Base-by-base conservation (phyloP, 2,888 invertebrate species). In the Lobophora halterata region DNA sequence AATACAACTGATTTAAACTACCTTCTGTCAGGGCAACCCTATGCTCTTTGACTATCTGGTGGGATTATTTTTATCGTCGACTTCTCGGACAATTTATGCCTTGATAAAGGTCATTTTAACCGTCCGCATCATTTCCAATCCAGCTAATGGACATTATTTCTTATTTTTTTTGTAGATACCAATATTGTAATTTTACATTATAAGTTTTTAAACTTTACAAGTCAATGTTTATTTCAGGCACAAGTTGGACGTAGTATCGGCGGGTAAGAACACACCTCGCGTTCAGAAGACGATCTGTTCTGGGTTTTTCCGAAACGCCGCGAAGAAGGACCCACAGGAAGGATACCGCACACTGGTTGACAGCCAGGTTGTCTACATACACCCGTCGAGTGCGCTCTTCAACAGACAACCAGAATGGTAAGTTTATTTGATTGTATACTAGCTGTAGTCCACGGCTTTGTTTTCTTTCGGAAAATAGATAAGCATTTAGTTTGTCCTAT, bases 301-400 rank as follows among this genome's bases (percentile, higher is more conserved):
- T 0, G 99, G 99, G 1, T 99, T 98, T 89, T 99, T 99, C 88
- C 89, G 99, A 35, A 99, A 99, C 81, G 98, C 99, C 0, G 98
- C 98, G 0, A 99, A 99, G 81, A 98, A 99, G 71, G 99, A 99
- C 88, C 99, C 99, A 0, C 99, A 99, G 73, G 99, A 99, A 82
- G 95, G 95, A 0, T 99, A 99, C 81, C 90, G 99, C 33, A 99
- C 99, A 0, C 88, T 99, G 3, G 98, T 98, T 0, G 99, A 99
- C 79, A 96, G 97, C 50, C 99, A 98, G 82, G 96, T 97, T 5
- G 99, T 99, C 6, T 99, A 99, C 78, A 99, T 99, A 65, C 99
- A 99, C 88, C 99, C 99, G 0, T 98, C 98, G 1, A 97, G 97
- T 75, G 96, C 99, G 0, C 89, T 99, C 3, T 99, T 99, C 78